Conservation (phyloP, 2,113 vertebrate genomes). For the Laterallus jamaicensis region DNA sequence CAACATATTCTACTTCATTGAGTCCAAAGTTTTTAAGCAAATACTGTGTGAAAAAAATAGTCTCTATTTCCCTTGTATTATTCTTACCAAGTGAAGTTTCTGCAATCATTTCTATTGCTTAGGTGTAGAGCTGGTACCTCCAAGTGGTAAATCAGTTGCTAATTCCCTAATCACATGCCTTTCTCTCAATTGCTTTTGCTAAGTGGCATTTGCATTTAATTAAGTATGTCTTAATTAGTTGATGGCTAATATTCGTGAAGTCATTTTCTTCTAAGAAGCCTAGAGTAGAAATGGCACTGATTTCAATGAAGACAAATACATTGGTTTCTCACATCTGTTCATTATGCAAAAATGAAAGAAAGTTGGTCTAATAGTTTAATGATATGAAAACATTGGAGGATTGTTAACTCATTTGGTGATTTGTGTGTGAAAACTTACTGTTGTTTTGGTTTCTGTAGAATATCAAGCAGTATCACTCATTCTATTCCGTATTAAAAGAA, state of each 20-base stretch:
- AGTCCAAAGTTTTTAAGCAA: not conserved
- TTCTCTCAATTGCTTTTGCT: constrained; percentile 31
- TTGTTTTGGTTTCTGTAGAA: not conserved
- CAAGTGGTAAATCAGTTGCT: constrained; percentile 24
- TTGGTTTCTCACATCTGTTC: constrained; percentile 38
- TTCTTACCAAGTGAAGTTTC: not conserved
- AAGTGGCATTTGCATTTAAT: constrained; percentile 68
- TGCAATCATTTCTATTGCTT: not conserved
- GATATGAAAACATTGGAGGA: not conserved
- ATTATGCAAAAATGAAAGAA: constrained; percentile 8
- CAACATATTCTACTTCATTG: not conserved
- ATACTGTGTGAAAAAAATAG: not conserved
- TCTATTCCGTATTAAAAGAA: not conserved
- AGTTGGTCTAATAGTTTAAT: constrained; percentile 34
- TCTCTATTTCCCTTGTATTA: not conserved
- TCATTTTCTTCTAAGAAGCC: constrained; percentile 48
- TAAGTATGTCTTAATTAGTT: constrained; percentile 63
- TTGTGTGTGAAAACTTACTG: not conserved
- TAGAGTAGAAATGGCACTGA: constrained; percentile 22
- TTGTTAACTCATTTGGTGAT: not conserved
- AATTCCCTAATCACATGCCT: constrained; percentile 58
- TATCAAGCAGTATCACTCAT: not conserved
- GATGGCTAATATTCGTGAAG: constrained; percentile 62
- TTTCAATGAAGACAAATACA: constrained; percentile 55
- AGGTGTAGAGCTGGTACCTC: not conserved